These are phyloP conservation scores for Peromyscus attwateri DNA, from an alignment of 2,797 vertebrate genomes.

Conservation along the genomic window DNA sequence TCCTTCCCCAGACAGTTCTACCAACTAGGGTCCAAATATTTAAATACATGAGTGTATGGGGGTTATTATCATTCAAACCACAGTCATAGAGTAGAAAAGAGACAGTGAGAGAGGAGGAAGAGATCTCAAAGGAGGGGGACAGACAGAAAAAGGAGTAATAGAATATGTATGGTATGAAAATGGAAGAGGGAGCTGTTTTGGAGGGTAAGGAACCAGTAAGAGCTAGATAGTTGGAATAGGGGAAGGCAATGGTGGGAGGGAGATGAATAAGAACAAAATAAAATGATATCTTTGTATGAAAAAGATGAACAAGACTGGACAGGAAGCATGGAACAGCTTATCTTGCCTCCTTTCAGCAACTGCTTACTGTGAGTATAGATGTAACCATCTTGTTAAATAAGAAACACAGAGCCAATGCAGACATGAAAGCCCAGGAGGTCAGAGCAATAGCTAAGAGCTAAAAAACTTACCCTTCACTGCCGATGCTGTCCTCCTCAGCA, in stretches of 20 bases:
- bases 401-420: too few relatives aligned
- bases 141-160: background rate
- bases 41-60: background rate
- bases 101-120: too few relatives aligned
- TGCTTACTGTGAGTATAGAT: background rate
- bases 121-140: too few relatives aligned
- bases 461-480: too few relatives aligned
- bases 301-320: background rate
- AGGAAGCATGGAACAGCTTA: background rate
- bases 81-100: too few relatives aligned
- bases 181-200: background rate
- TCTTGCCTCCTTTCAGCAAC: background rate
- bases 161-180: background rate
- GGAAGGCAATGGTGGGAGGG: too few relatives aligned
- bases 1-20: background rate
- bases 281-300: background rate
- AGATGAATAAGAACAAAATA: background rate
- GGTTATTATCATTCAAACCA: background rate
- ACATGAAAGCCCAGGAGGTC: too few relatives aligned
- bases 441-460: too few relatives aligned
- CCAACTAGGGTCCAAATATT: background rate
- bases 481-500: too few relatives aligned
- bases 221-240: background rate
- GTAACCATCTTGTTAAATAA: too few relatives aligned
- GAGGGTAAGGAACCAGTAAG: background rate